Evolutionary conservation across 2,113 vertebrate species (phyloP).

Genomic region (Hemichromis elongatus): DNA sequence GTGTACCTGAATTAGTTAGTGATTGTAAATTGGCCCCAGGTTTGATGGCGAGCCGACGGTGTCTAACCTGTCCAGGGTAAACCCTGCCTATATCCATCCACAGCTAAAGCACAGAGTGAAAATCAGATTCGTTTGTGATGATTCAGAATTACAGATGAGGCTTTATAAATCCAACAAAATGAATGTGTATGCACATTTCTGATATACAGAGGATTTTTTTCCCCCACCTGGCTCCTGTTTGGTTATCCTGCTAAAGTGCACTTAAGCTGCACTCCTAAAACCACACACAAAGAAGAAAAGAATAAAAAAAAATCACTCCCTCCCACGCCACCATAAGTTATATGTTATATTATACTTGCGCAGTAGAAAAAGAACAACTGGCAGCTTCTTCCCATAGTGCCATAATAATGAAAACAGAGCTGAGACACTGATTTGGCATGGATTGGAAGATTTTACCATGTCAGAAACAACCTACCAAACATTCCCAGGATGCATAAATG

Average conservation of each 20-base stretch:
- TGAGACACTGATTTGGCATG: background rate
- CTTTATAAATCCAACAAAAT: background rate
- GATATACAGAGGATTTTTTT: accelerated
- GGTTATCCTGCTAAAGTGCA: background rate
- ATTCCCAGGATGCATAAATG: background rate
- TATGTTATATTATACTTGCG: background rate
- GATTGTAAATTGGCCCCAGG: background rate
- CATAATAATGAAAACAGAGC: background rate
- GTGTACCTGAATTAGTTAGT: background rate
- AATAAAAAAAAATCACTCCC: background rate
- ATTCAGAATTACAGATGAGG: background rate
- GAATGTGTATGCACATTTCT: background rate
- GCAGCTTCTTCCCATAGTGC: background rate
- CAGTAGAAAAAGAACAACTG: background rate
- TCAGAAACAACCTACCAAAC: background rate
- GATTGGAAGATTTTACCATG: background rate
- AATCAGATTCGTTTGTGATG: background rate
- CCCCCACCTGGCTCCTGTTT: background rate
- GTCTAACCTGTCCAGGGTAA: background rate
- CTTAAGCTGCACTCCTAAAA: background rate
- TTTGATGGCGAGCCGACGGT: background rate
- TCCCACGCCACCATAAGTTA: background rate
- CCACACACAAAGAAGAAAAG: background rate
- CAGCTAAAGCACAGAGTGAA: background rate
- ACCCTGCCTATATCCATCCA: background rate